Conservation (phyloP, 2,113 vertebrate genomes). For the Malurus alboscapulatus region DNA sequence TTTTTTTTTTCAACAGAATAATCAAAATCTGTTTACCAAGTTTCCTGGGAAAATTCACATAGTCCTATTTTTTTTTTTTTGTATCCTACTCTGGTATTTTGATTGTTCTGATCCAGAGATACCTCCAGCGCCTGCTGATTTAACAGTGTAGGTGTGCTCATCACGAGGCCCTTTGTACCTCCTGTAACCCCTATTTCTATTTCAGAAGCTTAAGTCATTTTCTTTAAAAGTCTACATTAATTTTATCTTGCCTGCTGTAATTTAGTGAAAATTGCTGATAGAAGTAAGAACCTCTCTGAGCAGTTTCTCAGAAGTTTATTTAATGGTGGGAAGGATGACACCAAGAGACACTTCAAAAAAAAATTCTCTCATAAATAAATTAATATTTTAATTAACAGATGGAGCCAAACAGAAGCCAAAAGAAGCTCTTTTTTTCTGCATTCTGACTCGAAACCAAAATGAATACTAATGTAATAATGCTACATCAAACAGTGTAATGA, state of each 20-base stretch:
- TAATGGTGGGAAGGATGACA: accelerated
- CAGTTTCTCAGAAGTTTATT: not conserved
- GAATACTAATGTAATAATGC: slow-evolving; percentile 15
- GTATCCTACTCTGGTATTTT: not conserved
- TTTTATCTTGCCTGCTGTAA: not conserved
- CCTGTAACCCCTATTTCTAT: not conserved
- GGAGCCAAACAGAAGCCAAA: not conserved
- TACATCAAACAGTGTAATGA: slow-evolving; percentile 50
- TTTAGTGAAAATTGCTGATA: not conserved
- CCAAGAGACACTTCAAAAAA: not conserved
- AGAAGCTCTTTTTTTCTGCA: not conserved
- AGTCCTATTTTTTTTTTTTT: not conserved
- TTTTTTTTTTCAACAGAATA: not conserved
- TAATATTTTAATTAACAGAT: not conserved
- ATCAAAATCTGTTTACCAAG: not conserved
- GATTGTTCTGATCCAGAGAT: not conserved
- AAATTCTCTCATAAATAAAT: not conserved
- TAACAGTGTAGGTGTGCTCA: not conserved
- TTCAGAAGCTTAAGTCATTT: not conserved
- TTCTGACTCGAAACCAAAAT: not conserved
- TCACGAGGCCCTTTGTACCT: not conserved
- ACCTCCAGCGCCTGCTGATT: not conserved
- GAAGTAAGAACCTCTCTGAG: not conserved
- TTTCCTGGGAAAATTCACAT: not conserved
- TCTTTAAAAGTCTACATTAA: not conserved